Conservation (phyloP, 2,113 vertebrate species). For the Physeter macrocephalus region DNA sequence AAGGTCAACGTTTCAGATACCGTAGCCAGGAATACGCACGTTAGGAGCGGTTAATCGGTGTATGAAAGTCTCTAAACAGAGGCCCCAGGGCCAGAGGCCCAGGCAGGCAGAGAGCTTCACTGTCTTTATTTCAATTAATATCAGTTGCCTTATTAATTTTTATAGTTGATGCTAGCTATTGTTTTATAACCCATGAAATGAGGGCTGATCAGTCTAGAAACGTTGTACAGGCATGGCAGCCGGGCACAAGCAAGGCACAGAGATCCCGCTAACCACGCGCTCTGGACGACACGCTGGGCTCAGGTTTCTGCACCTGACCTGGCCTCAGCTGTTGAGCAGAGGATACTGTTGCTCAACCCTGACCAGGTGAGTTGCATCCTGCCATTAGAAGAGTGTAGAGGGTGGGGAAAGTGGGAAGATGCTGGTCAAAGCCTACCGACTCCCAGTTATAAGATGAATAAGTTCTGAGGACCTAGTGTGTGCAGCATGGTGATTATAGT, state of each 20-base stretch:
- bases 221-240: neutral
- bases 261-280: neutral
- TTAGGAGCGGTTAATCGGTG: neutral
- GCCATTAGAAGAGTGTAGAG: neutral
- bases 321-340: neutral
- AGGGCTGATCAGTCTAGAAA: neutral
- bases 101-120: neutral
- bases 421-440: neutral
- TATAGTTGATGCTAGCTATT: neutral
- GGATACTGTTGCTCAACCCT: neutral
- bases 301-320: neutral
- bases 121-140: neutral
- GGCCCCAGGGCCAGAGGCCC: neutral
- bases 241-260: neutral
- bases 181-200: neutral
- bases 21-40: neutral
- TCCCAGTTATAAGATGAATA: neutral
- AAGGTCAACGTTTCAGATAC: neutral
- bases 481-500: neutral
- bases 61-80: neutral
- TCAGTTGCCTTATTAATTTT: neutral
- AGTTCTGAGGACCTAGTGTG: neutral
- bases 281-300: neutral
- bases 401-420: neutral
- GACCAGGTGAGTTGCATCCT: neutral